Evolutionary conservation across 2,113 vertebrate species (phyloP).

Genomic region (Mobula hypostoma): DNA sequence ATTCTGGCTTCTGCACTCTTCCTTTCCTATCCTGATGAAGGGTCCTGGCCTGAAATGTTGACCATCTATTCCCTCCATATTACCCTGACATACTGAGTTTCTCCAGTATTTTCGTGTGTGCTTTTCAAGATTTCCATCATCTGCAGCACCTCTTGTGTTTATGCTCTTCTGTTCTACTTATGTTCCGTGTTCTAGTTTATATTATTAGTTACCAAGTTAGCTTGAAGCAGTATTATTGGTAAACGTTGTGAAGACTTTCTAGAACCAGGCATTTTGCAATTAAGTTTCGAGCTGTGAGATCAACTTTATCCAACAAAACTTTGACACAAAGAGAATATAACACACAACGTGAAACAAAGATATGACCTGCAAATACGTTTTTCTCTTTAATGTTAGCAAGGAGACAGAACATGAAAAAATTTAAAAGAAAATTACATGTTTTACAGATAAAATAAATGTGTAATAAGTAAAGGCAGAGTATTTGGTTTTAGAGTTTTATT

Average conservation of each 20-base stretch:
- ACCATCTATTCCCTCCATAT: too few species aligned
- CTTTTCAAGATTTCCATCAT: too few species aligned
- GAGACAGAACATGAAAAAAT: neutral
- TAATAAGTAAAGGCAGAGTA: neutral
- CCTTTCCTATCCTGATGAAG: too few species aligned
- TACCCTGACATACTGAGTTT: too few species aligned
- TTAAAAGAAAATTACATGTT: slow-evolving; percentile 15
- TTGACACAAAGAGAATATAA: neutral
- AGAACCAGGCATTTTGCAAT: neutral
- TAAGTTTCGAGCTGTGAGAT: neutral
- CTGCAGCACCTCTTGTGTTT: too few species aligned
- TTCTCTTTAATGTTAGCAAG: neutral
- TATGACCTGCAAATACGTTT: neutral
- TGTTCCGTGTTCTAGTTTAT: too few species aligned
- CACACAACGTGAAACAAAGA: neutral
- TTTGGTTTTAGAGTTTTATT: neutral
- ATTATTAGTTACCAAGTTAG: too few species aligned
- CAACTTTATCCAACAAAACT: neutral
- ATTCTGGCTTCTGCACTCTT: too few species aligned
- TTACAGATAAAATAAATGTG: neutral
- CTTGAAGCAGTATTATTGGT: neutral
- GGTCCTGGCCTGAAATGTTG: too few species aligned
- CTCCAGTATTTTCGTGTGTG: too few species aligned
- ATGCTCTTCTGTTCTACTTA: too few species aligned
- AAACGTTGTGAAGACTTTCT: neutral